These are phyloP conservation scores for Montipora sp. DNA, from an alignment of 64 coral and sea anemone species.

Conservation along the genomic window DNA sequence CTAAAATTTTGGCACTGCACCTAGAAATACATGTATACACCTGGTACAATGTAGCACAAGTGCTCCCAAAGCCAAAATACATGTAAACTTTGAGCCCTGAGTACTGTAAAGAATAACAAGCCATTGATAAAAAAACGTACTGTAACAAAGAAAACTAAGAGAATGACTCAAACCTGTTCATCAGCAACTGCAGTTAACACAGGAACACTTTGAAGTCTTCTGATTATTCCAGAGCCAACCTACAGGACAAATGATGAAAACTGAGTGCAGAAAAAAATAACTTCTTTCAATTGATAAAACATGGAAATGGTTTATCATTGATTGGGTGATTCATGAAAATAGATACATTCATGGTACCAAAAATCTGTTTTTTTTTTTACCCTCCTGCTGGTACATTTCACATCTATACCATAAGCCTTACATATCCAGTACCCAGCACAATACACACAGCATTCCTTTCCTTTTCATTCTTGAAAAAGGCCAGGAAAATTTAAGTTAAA, in stretches of 20 bases:
- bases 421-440: too few species aligned
- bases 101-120: too few species aligned
- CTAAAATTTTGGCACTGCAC: too few species aligned
- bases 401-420: too few species aligned
- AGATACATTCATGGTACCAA: background rate
- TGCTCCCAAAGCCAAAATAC: background rate
- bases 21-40: too few species aligned
- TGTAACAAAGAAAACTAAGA: background rate
- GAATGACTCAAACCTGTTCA: conserved; percentile 34
- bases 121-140: background rate
- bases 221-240: conserved; percentile 69
- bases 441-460: too few species aligned
- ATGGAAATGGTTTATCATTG: background rate
- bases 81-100: background rate
- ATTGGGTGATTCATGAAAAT: background rate
- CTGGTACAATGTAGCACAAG: background rate
- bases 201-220: conserved; percentile 40
- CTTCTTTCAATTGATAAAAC: too few species aligned
- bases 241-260: background rate
- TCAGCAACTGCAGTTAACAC: conserved; percentile 7
- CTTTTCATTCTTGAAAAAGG: too few species aligned
- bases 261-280: too few species aligned
- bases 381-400: too few species aligned
- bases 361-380: too few species aligned
- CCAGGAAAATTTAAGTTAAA: too few species aligned